Evolutionary conservation across 2,797 vertebrate species (phyloP).

Genomic region (Pseudochaenichthys georgianus): DNA sequence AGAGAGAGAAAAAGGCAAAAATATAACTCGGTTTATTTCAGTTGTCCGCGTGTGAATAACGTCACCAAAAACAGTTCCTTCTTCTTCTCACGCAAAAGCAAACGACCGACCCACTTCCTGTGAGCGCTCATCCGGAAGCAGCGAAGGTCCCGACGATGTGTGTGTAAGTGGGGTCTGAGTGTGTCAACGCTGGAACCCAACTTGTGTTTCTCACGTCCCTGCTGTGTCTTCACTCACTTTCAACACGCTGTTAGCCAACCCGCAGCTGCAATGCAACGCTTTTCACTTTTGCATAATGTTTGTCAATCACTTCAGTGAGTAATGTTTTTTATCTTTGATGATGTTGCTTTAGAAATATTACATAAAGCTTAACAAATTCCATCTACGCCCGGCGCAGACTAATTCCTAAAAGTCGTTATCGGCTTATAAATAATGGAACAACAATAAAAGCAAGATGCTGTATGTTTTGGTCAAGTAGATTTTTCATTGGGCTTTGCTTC

Average conservation of each 20-base stretch:
- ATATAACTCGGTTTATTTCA: conserved; percentile 66
- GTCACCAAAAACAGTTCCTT: conserved; percentile 76
- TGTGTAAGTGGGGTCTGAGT: conserved; percentile 34
- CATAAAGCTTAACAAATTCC: neutral
- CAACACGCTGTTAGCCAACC: conserved; percentile 63
- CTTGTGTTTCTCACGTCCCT: conserved; percentile 35
- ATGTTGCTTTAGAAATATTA: neutral
- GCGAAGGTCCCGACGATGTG: conserved; percentile 6
- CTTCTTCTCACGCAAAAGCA: conserved; percentile 81
- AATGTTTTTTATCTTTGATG: no score
- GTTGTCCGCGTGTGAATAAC: conserved; percentile 72
- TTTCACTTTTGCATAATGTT: conserved; percentile 64
- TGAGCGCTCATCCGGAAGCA: conserved; percentile 40
- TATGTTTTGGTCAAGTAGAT: neutral
- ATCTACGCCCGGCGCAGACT: neutral
- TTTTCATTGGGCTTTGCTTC: neutral
- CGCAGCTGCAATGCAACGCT: conserved; percentile 54
- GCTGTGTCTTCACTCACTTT: conserved; percentile 67
- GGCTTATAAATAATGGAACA: neutral
- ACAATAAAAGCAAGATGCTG: neutral
- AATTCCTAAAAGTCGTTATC: no score
- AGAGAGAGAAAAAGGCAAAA: conserved; percentile 59
- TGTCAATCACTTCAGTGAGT: conserved; percentile 43
- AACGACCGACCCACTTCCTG: conserved; percentile 56
- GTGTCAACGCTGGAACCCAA: conserved; percentile 30